Percentiles rank a stretch among this genome's conserved stretches.
These are phyloP conservation scores for Brachionus sp. DNA, from an alignment of 1,140 invertebrate species.

Conservation along the genomic window DNA sequence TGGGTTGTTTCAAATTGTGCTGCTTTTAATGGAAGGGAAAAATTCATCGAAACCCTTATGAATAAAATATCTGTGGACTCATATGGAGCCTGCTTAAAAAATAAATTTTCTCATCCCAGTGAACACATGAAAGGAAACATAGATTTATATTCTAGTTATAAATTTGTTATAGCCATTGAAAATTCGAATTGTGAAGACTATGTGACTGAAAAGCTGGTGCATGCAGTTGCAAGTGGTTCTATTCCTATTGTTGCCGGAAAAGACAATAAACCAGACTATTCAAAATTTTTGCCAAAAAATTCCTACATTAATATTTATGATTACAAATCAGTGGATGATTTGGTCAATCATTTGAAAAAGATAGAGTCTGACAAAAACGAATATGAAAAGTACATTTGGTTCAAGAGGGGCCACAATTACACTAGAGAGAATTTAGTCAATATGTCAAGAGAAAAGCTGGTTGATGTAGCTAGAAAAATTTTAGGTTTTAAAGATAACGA, in stretches of 20 bases:
- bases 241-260: slow-evolving; percentile 41
- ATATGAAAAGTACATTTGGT: slow-evolving; percentile 35
- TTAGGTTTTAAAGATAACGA: background rate
- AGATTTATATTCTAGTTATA: slow-evolving; percentile 37
- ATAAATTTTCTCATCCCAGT: slow-evolving; percentile 8
- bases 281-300: slow-evolving; percentile 17
- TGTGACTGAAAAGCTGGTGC: slow-evolving; percentile 38
- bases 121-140: slow-evolving; percentile 44
- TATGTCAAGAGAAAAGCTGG: background rate
- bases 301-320: slow-evolving; percentile 45
- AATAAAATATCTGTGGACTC: slow-evolving; percentile 11
- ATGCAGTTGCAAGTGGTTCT: slow-evolving; percentile 36
- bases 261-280: slow-evolving; percentile 35
- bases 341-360: slow-evolving; percentile 25
- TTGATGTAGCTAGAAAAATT: background rate
- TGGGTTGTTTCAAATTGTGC: slow-evolving; percentile 42
- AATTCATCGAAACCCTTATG: slow-evolving; percentile 28
- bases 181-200: slow-evolving; percentile 46
- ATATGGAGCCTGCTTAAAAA: slow-evolving; percentile 37
- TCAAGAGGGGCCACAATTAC: background rate
- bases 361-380: slow-evolving; percentile 20
- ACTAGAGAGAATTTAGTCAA: background rate
- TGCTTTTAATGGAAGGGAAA: slow-evolving; percentile 31
- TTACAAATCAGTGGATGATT: slow-evolving; percentile 26
- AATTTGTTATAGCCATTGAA: slow-evolving; percentile 46